Evolutionary conservation across 2,113 vertebrate species (phyloP).

Genomic region (Onychostruthus taczanowskii): DNA sequence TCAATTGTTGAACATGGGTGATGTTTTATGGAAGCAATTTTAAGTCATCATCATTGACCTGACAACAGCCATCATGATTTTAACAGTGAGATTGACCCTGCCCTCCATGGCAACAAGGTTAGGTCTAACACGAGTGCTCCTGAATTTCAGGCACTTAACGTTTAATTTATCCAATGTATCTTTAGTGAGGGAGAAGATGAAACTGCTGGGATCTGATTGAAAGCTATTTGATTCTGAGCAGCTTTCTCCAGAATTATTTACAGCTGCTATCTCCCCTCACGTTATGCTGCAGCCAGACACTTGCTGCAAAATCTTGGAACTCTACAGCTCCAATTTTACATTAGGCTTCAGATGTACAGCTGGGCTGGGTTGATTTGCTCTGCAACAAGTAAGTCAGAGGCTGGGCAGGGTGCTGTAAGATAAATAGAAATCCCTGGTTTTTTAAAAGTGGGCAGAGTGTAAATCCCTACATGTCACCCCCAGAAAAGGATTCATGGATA

Average conservation of each 20-base stretch:
- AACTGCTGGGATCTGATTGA: not conserved
- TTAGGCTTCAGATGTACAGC: not conserved
- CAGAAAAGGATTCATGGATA: not conserved
- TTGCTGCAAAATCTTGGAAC: not conserved
- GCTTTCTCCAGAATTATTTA: not conserved
- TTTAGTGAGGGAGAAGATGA: not conserved
- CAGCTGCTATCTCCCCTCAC: not conserved
- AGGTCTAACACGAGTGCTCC: not conserved
- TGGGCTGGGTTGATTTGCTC: not conserved
- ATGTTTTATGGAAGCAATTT: not conserved
- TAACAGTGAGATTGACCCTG: not conserved
- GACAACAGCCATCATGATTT: not conserved
- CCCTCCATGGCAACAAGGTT: not conserved
- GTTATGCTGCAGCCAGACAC: not conserved
- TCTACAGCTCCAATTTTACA: not conserved
- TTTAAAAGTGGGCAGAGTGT: not conserved
- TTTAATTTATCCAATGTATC: not conserved
- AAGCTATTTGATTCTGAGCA: not conserved
- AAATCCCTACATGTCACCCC: not conserved
- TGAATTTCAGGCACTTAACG: not conserved
- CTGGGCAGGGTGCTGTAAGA: not conserved
- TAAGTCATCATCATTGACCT: not conserved
- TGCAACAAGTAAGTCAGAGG: not conserved
- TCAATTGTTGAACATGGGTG: not conserved
- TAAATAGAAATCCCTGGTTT: not conserved